Evolutionary conservation across 2,113 vertebrate species (phyloP), one percentile per base, ranked within the genome.

Genomic region (Spizaetus ornatus): DNA sequence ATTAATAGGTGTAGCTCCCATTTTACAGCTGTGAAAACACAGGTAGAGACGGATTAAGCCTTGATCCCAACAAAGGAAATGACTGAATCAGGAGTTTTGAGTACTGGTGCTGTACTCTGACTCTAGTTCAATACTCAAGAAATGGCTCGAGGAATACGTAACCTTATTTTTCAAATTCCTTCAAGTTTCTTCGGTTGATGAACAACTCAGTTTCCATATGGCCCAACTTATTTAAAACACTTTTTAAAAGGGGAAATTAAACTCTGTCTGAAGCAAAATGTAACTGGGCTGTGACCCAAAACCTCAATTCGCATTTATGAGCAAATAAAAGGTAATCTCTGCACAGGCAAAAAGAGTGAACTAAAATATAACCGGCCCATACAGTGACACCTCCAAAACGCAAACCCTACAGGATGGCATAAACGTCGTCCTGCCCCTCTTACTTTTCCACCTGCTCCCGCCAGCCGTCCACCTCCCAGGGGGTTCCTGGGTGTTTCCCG

Each of bases 221-320:
- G 87, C 13, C 61, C 82, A 82, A 84, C 62, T 84, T 81, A 92
- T 59, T 89, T 88, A 86, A 95, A 94, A 82, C 76, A 62, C 56
- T 94, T 93, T 96, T 91, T 93, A 69, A 92, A 90, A 59, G 71
- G 79, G 79, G 80, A 95, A 95, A 93, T 72, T 95, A 90, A 96
- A 91, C 62, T 82, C 73, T 40, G 32, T 79, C 93, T 91, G 66
- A 88, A 94, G 92, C 81, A 94, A 96, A 97, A 82, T 6, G 32
- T 66, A 91, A 76, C 94, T 66, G 93, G 87, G 87, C 96, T 90
- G 34, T 18, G 42, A 90, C 88, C 76, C 95, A 94, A 94, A 92
- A 82, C 85, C 77, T 71, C 82, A 85, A 45, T 59, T 93, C 36
- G 1, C 52, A 96, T 92, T 97, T 94, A 88, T 42, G 77, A 95